Evolutionary conservation across 2,888 invertebrate species (phyloP).

Genomic region (Chirona hameri): DNA sequence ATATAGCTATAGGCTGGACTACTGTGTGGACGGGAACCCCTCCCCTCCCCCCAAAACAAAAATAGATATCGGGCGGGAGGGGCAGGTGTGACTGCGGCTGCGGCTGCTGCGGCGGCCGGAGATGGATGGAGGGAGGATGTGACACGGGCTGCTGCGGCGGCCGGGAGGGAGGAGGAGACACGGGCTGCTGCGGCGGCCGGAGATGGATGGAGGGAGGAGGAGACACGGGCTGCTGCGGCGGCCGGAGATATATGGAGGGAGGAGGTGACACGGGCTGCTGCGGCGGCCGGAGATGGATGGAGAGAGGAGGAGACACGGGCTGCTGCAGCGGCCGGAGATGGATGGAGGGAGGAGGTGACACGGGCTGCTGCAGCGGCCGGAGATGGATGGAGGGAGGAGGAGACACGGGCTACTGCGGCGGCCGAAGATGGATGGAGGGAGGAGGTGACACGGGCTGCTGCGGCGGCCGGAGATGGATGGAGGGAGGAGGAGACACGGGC

Average conservation of each 20-base stretch:
- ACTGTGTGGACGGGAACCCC: too few relatives aligned
- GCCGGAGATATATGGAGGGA: neutral
- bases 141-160: too few relatives aligned
- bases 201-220: conserved; percentile 1
- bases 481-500: neutral
- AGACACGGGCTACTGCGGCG: neutral
- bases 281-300: neutral
- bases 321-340: neutral
- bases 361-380: neutral
- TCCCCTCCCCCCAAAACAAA: too few relatives aligned
- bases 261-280: neutral
- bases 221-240: neutral
- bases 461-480: neutral
- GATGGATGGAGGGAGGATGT: neutral
- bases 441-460: neutral
- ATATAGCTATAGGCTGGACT: too few relatives aligned
- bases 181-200: neutral
- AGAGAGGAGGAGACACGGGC: neutral
- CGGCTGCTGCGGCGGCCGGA: neutral
- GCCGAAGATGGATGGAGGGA: neutral
- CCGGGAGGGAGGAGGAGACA: neutral
- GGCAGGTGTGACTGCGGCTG: neutral
- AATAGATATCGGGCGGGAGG: too few relatives aligned
- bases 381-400: conserved; percentile 1
- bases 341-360: neutral